Base-by-base conservation (phyloP, 1,140 invertebrate genomes). In the Frieseomelitta varia region DNA sequence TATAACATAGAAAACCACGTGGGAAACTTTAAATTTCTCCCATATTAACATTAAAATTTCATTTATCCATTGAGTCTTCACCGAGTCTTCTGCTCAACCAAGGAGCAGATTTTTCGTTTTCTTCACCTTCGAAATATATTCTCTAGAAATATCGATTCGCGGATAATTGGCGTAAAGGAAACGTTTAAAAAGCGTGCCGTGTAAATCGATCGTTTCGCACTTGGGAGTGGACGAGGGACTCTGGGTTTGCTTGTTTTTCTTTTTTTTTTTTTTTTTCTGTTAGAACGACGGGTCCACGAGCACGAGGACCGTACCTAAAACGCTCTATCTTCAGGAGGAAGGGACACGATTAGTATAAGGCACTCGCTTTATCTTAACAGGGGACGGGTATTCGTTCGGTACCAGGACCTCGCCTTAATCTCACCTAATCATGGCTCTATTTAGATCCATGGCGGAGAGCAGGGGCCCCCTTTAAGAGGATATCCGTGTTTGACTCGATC, bases 351-450 rank as follows among this genome's bases (percentile, higher is more conserved):
- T 92, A 92, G 91, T 92, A 92, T 88, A 53, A 90, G 86, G 90
- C 92, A 87, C 79, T 88, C 76, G 85, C 19, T 81, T 93, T 93
- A 93, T 93, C 92, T 93, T 87, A 89, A 93, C 91, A 92, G 84
- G 91, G 85, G 88, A 91, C 88, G 87, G 80, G 73, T 87, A 75
- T 89, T 90, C 87, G 84, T 85, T 85, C n/a, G 77, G 73, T 56
- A 76, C 71, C 72, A 56, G 77, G 74, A 10, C 63, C 63, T 84
- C 78, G 51, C 79, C 67, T 71, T 79, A 85, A 90, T 91, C 88
- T 91, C 77, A 61, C 56, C 86, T 89, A 91, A 91, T 91, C 92
- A 93, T 87, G 87, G 91, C 91, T 93, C 91, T 93, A 93, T 93
- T 93, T 93, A 90, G 90, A 90, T 92, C 79, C 81, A 84, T 53